A percentile compares a stretch with the other conserved stretches of the same genome.
phyloP scores from a whole-genome alignment of 2,113 vertebrate genomes.

The Arvicanthis niloticus region DNA sequence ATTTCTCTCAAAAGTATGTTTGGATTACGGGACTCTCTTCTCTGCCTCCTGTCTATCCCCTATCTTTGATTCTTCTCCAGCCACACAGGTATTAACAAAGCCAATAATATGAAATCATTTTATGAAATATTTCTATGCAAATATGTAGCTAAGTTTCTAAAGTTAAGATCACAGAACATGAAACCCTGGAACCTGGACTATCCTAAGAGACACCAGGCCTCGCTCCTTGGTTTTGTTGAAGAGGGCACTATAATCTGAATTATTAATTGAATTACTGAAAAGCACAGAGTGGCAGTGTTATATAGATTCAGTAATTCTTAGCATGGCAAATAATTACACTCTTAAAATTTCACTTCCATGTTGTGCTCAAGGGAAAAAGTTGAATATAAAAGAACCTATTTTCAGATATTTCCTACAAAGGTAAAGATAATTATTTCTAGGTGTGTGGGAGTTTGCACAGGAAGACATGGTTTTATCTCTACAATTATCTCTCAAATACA shows the following conservation, averaged over 20 bases:
- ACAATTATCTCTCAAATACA: not conserved
- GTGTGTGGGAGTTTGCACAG: not conserved
- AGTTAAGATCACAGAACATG: conserved; percentile 37
- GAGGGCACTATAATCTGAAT: not conserved
- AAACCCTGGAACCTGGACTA: not conserved
- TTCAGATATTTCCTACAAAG: not conserved
- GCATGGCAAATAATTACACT: conserved; percentile 7
- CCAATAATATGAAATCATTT: not conserved
- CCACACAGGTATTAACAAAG: not conserved
- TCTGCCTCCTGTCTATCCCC: not conserved
- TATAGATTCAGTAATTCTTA: not conserved
- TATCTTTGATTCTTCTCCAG: not conserved
- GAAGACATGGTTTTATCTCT: conserved; percentile 28
- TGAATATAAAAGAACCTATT: not conserved
- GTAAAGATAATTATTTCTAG: conserved; percentile 2
- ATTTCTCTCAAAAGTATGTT: not conserved
- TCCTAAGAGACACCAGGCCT: not conserved
- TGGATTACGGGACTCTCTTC: not conserved
- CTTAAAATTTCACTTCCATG: not conserved
- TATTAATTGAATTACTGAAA: not conserved
- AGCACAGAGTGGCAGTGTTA: not conserved
- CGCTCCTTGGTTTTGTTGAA: not conserved
- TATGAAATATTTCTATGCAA: conserved; percentile 4
- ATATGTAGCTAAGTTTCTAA: not conserved
- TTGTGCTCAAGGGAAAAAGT: not conserved